phyloP scores from a whole-genome alignment of 2,888 invertebrate genomes.

The Euproctis similis region DNA sequence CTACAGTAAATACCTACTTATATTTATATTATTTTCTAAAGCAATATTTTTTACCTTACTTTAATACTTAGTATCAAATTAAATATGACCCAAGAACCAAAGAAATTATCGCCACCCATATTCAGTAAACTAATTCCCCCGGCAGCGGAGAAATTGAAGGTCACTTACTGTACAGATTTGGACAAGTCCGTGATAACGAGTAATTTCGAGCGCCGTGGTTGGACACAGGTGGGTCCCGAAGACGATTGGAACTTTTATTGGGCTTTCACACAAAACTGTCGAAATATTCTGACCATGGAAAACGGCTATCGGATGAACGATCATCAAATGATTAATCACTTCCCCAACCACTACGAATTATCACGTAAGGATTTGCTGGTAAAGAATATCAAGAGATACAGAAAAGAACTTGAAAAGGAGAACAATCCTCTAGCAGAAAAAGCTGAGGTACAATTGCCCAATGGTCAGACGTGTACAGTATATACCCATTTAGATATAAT shows the following conservation, averaged over 20 bases:
- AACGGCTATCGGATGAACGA: slow-evolving; percentile 94
- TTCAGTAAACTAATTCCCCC: slow-evolving; percentile 27
- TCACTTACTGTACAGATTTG: slow-evolving; percentile 84
- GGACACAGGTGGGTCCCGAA: slow-evolving; percentile 88
- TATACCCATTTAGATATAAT: slow-evolving; percentile 93
- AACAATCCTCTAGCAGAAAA: slow-evolving; percentile 90
- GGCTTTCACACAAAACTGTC: slow-evolving; percentile 93
- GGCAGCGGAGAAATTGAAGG: slow-evolving; percentile 34
- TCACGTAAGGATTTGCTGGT: slow-evolving; percentile 96
- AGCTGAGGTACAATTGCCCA: slow-evolving; percentile 57
- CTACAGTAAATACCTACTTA: neutral
- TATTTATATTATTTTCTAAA: no score
- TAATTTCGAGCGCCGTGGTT: slow-evolving; percentile 94
- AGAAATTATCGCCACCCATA: slow-evolving; percentile 26
- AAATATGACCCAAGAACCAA: slow-evolving; percentile 28
- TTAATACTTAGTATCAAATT: no score
- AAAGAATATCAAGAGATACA: slow-evolving; percentile 94
- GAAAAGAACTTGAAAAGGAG: slow-evolving; percentile 93
- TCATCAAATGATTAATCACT: slow-evolving; percentile 96
- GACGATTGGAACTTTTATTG: slow-evolving; percentile 98
- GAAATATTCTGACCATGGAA: slow-evolving; percentile 93
- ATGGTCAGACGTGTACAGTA: slow-evolving; percentile 80
- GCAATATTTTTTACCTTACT: no score
- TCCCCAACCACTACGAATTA: slow-evolving; percentile 95
- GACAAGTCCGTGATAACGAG: slow-evolving; percentile 95